Evolutionary conservation across 2,113 vertebrate genomes (phyloP), one percentile per base, ranked within the genome.

Genomic region (Columba janthina): DNA sequence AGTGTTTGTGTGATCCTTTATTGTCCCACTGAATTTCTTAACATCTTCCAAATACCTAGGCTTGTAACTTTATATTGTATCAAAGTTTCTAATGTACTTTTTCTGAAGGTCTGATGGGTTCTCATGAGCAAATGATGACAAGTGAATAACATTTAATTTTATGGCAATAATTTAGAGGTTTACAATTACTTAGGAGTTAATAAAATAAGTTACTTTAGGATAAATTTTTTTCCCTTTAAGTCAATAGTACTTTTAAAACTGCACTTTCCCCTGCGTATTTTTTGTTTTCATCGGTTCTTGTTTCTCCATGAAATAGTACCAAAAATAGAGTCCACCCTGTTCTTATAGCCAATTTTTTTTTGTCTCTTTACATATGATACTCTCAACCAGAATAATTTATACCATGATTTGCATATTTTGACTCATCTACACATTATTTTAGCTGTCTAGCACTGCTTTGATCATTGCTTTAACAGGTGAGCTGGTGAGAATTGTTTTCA

Each of bases 231-330:
- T 87, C 32, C 66, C 7, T 65, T 42, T 29, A 24, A 31, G 40
- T 32, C 21, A 72, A 5, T 19, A 57, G 28, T 31, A 64, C 48
- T 53, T 51, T 51, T 14, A 57, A 85, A 56, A 29, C 18, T 53
- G 24, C 13, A 5, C 71, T 50, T 87, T 66, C 6, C 4, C 9
- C 9, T 1, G 1, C 7, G 16, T 1, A 10, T 36, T 53, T 13
- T 34, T 54, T 75, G 5, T 54, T 76, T 54, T 66, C 18, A 32
- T 22, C 18, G 66, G 24, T 60, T 78, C 19, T 78, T 69, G 4
- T 72, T 64, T 84, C 57, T 50, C 40, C 6, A 6, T 26, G 22
- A 12, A 71, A 48, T 20, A 62, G 15, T 29, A 66, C 15, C 15
- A 67, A 46, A 88, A 73, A 25, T 34, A 69, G 22, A 19, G 38